phyloP scores from a whole-genome alignment of 2,888 invertebrate genomes.

The Panopea generosa region DNA sequence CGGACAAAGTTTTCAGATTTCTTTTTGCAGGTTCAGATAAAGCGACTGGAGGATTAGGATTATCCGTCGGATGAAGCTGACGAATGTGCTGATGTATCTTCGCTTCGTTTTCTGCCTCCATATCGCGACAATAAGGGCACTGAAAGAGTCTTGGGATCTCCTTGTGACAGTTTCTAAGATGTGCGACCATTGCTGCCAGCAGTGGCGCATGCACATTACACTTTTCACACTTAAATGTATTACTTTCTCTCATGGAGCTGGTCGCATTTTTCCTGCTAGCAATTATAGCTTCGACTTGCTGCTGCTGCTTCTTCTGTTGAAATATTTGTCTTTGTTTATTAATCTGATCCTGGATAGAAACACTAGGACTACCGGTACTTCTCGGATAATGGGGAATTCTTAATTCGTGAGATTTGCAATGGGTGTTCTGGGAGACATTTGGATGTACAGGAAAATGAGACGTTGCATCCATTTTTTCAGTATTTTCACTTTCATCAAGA shows the following conservation, averaged over 20 bases:
- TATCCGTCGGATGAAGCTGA: conserved; percentile 72
- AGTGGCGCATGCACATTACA: conserved; percentile 79
- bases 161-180: conserved; percentile 73
- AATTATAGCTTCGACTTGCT: background rate
- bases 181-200: conserved; percentile 77
- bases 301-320: background rate
- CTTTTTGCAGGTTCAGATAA: conserved; percentile 76
- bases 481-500: background rate
- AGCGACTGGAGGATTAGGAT: conserved; percentile 76
- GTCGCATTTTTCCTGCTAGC: background rate
- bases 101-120: conserved; percentile 73
- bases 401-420: conserved; percentile 26
- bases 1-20: conserved; percentile 71
- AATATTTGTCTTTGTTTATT: background rate
- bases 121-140: conserved; percentile 77
- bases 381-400: conserved; percentile 48
- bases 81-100: conserved; percentile 75
- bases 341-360: background rate
- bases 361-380: background rate
- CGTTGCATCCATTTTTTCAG: too few relatives aligned
- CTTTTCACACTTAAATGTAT: conserved; percentile 77
- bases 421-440: background rate
- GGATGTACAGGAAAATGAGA: background rate
- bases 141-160: conserved; percentile 74
- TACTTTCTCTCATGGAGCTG: conserved; percentile 39